Conservation (phyloP, 2,888 invertebrate genomes). For the Drosophila multiciliata region DNA sequence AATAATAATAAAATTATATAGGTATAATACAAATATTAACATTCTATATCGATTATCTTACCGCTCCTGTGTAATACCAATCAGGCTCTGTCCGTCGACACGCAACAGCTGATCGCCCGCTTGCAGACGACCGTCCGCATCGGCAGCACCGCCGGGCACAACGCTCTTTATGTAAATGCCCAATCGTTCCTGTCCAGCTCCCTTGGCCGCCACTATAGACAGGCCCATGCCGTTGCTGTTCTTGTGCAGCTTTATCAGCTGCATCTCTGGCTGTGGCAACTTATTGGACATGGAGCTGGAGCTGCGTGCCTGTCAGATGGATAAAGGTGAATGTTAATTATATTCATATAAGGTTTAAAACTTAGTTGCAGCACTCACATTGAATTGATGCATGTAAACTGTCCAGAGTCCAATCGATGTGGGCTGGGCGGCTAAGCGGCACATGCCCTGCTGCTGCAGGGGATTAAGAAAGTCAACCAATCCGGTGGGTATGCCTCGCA, state of each 20-base stretch:
- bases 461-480: conserved; percentile 94
- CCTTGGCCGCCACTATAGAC: conserved; percentile 99
- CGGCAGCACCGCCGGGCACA: conserved; percentile 96
- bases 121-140: conserved; percentile 96
- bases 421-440: conserved; percentile 95
- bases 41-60: conserved; percentile 57
- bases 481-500: conserved; percentile 96
- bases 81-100: conserved; percentile 97
- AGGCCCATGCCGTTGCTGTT: conserved; percentile 98
- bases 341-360: neutral
- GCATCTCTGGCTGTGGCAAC: conserved; percentile 89
- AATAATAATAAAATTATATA: neutral
- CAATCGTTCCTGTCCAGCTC: conserved; percentile 91
- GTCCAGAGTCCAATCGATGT: conserved; percentile 97
- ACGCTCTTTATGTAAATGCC: conserved; percentile 99
- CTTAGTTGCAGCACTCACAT: conserved; percentile 83
- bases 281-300: conserved; percentile 89
- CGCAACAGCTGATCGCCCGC: conserved; percentile 98
- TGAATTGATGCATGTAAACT: conserved; percentile 93
- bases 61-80: conserved; percentile 93
- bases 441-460: conserved; percentile 93
- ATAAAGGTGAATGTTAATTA: neutral
- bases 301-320: conserved; percentile 86
- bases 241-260: conserved; percentile 95
- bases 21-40: neutral